Conservation (phyloP, 2,888 invertebrate species). For the Ametastegia equiseti region DNA sequence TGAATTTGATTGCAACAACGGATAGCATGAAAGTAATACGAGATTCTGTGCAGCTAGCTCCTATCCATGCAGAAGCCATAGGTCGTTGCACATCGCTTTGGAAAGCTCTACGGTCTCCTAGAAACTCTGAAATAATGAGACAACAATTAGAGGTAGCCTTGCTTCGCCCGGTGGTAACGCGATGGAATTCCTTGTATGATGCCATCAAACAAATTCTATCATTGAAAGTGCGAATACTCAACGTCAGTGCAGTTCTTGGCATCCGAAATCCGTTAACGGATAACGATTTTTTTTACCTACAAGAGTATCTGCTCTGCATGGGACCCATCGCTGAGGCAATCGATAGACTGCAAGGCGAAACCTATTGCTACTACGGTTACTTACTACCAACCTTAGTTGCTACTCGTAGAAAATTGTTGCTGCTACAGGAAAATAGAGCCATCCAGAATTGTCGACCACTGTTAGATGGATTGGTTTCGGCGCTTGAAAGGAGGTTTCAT, state of each 20-base stretch:
- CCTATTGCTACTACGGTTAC: constrained; percentile 48
- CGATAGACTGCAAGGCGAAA: constrained; percentile 49
- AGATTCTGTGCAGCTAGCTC: not conserved
- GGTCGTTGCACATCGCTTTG: not conserved
- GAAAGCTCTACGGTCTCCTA: constrained; percentile 35
- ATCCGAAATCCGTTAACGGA: constrained; percentile 36
- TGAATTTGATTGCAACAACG: constrained; percentile 28
- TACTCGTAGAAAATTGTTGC: not conserved
- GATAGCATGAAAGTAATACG: constrained; percentile 29
- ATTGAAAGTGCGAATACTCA: constrained; percentile 32
- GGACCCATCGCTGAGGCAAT: constrained; percentile 40
- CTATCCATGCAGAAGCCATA: not conserved
- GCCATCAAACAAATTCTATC: constrained; percentile 47
- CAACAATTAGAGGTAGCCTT: constrained; percentile 33
- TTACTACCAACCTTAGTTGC: constrained; percentile 41
- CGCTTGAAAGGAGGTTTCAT: constrained; percentile 34
- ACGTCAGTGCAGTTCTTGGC: constrained; percentile 11
- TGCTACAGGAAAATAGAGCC: constrained; percentile 16
- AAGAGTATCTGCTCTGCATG: constrained; percentile 37
- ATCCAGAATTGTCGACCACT: constrained; percentile 26
- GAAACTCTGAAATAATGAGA: constrained; percentile 35
- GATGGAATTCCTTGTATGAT: constrained; percentile 50
- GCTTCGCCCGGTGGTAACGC: constrained; percentile 41
- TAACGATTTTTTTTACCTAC: constrained; percentile 38
- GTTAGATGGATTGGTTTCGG: constrained; percentile 34